These are phyloP conservation scores for Chromobotia macracanthus DNA, from an alignment of 2,797 vertebrate species.

Conservation along the genomic window DNA sequence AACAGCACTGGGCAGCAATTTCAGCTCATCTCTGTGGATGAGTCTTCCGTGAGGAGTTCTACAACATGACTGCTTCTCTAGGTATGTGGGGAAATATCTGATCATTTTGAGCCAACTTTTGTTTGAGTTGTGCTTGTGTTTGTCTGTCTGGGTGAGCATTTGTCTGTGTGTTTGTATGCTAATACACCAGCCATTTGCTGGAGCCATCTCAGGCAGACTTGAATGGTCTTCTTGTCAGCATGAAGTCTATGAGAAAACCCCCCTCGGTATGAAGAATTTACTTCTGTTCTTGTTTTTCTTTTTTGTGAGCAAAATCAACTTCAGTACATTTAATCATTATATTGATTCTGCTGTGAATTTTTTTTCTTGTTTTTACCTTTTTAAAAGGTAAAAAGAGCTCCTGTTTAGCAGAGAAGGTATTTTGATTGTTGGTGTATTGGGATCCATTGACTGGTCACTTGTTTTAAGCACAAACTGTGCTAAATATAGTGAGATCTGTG, in stretches of 20 bases:
- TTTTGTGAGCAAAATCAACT: neutral
- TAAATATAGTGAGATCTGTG: neutral
- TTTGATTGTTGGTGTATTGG: too few relatives aligned
- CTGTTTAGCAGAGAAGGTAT: neutral
- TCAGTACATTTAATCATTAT: neutral
- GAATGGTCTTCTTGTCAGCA: constrained; percentile 44
- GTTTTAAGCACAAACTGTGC: neutral
- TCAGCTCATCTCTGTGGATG: constrained; percentile 14
- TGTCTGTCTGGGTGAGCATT: constrained; percentile 18
- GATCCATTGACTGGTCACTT: neutral
- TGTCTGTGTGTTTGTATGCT: constrained; percentile 42
- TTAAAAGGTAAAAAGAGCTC: too few relatives aligned
- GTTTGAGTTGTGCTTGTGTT: neutral
- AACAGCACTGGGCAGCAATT: neutral
- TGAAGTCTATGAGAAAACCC: constrained; percentile 30
- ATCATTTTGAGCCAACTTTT: constrained; percentile 5
- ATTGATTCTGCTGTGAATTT: neutral
- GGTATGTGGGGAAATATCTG: constrained; percentile 63
- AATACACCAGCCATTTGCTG: constrained; percentile 47
- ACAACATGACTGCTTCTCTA: constrained; percentile 63
- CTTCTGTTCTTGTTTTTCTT: neutral
- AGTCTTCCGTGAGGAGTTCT: constrained; percentile 8
- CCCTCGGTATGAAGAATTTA: neutral
- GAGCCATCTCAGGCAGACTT: constrained; percentile 25
- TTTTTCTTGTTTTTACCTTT: too few relatives aligned